Evolutionary conservation across 2,797 vertebrate genomes (phyloP).

Genomic region (Apodemus agrarius): DNA sequence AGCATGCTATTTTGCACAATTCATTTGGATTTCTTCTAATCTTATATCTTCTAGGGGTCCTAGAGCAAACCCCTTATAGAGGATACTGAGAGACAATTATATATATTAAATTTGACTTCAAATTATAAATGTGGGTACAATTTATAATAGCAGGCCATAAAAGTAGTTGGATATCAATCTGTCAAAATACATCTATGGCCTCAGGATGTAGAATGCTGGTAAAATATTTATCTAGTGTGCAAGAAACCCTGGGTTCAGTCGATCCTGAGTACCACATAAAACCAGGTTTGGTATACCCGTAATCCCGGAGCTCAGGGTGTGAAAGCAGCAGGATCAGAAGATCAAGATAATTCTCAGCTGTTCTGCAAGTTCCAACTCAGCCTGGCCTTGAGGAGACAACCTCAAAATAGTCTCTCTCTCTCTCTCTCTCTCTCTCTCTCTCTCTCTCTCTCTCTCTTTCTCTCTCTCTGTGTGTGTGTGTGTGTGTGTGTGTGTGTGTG

Average conservation of each 20-base stretch:
- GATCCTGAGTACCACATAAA: neutral
- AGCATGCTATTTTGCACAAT: neutral
- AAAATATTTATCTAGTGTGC: neutral
- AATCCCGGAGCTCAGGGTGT: neutral
- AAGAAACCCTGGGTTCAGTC: neutral
- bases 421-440: too few species aligned
- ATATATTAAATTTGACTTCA: neutral
- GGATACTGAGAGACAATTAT: neutral
- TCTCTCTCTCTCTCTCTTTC: too few species aligned
- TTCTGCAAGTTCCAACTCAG: neutral
- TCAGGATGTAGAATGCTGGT: too few species aligned
- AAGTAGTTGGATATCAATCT: neutral
- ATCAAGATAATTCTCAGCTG: neutral
- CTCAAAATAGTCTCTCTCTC: neutral
- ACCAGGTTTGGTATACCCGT: too few species aligned
- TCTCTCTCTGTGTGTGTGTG: slow-evolving; percentile 2
- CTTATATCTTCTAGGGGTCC: neutral
- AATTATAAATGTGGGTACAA: neutral
- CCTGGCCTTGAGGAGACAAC: too few species aligned
- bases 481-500: neutral
- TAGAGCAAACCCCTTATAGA: neutral
- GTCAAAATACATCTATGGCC: neutral
- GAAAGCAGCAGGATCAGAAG: neutral
- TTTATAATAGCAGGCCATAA: neutral
- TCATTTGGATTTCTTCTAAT: neutral